Evolutionary conservation across 2,888 invertebrate genomes (phyloP), one percentile per base, ranked within the genome.

Genomic region (Pyralis farinalis): DNA sequence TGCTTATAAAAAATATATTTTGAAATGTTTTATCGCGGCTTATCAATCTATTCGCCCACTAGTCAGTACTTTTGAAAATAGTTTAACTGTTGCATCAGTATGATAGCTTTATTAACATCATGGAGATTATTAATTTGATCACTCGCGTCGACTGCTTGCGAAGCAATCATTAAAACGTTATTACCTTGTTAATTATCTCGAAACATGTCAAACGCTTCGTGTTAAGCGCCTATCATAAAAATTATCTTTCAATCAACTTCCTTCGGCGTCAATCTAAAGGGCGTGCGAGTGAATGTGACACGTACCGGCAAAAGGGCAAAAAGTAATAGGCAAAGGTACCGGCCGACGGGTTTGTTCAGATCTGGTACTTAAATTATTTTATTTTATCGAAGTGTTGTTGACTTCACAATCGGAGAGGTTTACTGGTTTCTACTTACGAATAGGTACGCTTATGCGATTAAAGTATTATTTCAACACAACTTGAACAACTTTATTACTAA

Each of bases 111-210:
- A 25, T n/a, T 25, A 25, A 11, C 8, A n/a, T 34, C 3, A 30
- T 27, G 9, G 20, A 12, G 2, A 9, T 20, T 30, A 25, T 32
- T 1, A n/a, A 31, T 37, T 32, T 37, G 12, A 11, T 7, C 25
- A 37, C 31, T 31, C n/a, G 6, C 11, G 7, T 11, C 11, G 5
- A 11, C 9, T 10, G 7, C 10, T 31, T 16, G 8, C 11, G 16
- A n/a, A 25, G 21, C 22, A 32, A 31, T 31, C 31, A 37, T 37
- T 31, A 12, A 35, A 29, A 37, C 31, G n/a, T 7, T 27, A 32
- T 37, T 38, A 16, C 32, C 38, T 25, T 27, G 38, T 38, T 33
- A 32, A 38, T 38, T 38, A 33, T 16, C 25, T 27, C 5, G 32
- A 11, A 25, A 34, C 25, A 32, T 25, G 38, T 38, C 38, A 38